A percentile compares a stretch with the other conserved stretches of the same genome.
These are phyloP conservation scores for Holcopasites calliopsidis DNA, from an alignment of 1,140 invertebrate genomes.

Conservation along the genomic window DNA sequence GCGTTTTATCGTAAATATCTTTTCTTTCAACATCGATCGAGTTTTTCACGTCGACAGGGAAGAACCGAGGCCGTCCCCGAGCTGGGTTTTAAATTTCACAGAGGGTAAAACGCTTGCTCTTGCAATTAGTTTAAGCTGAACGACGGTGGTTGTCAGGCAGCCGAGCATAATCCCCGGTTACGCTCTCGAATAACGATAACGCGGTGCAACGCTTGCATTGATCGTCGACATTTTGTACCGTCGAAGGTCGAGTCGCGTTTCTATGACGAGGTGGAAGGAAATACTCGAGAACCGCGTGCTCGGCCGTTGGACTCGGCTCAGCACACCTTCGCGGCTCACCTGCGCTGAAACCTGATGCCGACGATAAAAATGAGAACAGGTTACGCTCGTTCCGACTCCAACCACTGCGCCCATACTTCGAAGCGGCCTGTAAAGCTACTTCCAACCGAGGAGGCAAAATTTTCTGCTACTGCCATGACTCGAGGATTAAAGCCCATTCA, in stretches of 20 bases:
- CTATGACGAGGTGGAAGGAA: conserved; percentile 60
- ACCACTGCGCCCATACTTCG: conserved; percentile 48
- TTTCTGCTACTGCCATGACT: conserved; percentile 30
- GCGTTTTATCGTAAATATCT: neutral
- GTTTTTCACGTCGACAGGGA: neutral
- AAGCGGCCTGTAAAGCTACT: conserved; percentile 44
- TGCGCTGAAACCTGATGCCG: conserved; percentile 75
- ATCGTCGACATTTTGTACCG: conserved; percentile 35
- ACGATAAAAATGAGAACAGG: conserved; percentile 79
- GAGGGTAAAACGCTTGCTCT: conserved; percentile 14
- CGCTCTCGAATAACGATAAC: conserved; percentile 19
- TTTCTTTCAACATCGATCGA: neutral
- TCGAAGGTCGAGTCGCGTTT: conserved; percentile 69
- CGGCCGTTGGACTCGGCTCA: conserved; percentile 61
- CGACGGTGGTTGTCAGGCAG: neutral
- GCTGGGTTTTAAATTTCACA: conserved; percentile 28
- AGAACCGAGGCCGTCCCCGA: neutral
- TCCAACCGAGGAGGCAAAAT: conserved; percentile 43
- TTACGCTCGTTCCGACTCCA: conserved; percentile 69
- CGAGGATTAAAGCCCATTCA: neutral
- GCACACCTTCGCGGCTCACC: conserved; percentile 72
- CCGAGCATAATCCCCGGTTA: neutral
- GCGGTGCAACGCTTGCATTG: conserved; percentile 3
- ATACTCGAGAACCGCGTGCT: conserved; percentile 53
- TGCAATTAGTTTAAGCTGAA: conserved; percentile 18